Evolutionary conservation across 2,797 vertebrate genomes (phyloP).

Genomic region (Enteromius anoplus): DNA sequence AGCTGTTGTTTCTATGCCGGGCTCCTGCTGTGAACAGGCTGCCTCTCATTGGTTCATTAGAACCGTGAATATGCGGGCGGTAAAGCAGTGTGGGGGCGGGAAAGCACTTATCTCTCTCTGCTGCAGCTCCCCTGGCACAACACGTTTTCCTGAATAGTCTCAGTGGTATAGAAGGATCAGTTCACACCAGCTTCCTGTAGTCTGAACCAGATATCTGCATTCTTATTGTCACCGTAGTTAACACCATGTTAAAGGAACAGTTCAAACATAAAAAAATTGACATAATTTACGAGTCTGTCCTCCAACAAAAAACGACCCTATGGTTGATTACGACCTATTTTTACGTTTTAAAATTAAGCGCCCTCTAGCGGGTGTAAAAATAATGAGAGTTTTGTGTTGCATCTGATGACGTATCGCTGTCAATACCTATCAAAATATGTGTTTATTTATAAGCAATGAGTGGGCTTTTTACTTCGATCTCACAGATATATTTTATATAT

Average conservation of each 20-base stretch:
- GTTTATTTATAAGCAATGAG: no score
- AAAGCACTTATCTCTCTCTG: slow-evolving; percentile 55
- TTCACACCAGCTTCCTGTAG: slow-evolving; percentile 44
- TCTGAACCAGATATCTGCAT: slow-evolving; percentile 43
- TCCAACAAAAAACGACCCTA: no score
- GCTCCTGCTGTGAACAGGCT: slow-evolving; percentile 26
- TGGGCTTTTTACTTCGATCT: no score
- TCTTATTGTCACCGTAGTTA: slow-evolving; percentile 19
- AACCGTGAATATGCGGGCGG: slow-evolving; percentile 36
- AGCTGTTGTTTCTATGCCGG: slow-evolving; percentile 32
- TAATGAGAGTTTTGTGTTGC: no score
- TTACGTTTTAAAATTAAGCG: no score
- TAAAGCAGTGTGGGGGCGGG: slow-evolving; percentile 40
- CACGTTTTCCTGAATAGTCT: slow-evolving; percentile 43
- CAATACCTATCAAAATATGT: no score
- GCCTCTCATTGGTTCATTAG: slow-evolving; percentile 50
- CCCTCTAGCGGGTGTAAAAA: no score
- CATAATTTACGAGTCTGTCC: no score
- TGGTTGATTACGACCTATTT: no score
- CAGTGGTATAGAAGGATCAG: slow-evolving; percentile 37
- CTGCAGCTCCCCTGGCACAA: slow-evolving; percentile 46
- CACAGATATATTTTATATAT: no score
- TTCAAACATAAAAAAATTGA: neutral
- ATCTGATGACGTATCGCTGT: no score
- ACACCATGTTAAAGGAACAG: neutral